These are phyloP conservation scores for Lapara coniferarum DNA, from an alignment of 2,888 invertebrate genomes.

Conservation along the genomic window DNA sequence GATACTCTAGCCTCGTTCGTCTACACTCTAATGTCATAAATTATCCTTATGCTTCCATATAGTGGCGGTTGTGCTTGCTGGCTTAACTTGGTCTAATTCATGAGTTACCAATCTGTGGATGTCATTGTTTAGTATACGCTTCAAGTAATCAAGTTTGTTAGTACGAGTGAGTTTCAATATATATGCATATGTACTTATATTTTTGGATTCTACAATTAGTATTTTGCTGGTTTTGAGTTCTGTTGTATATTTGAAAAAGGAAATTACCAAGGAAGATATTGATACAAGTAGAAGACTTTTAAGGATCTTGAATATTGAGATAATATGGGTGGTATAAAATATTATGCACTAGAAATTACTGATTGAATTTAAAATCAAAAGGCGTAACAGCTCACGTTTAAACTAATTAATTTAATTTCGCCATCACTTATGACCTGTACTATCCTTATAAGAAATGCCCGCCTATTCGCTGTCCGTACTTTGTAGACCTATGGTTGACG, in stretches of 20 bases:
- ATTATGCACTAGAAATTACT: neutral
- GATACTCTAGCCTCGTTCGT: conserved; percentile 54
- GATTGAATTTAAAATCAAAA: neutral
- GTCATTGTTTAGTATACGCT: too few relatives aligned
- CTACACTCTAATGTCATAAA: conserved; percentile 53
- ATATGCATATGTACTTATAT: too few relatives aligned
- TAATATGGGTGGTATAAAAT: neutral
- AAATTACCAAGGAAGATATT: too few relatives aligned
- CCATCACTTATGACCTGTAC: conserved; percentile 29
- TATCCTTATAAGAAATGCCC: conserved; percentile 45
- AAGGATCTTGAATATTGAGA: too few relatives aligned
- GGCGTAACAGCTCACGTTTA: neutral
- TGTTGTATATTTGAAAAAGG: too few relatives aligned
- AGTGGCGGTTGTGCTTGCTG: conserved; percentile 44
- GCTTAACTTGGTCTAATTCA: conserved; percentile 8
- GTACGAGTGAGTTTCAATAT: too few relatives aligned
- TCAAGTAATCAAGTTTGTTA: too few relatives aligned
- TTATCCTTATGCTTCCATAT: conserved; percentile 58
- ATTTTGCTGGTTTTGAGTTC: too few relatives aligned
- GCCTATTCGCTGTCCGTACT: conserved; percentile 68
- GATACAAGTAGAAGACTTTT: too few relatives aligned
- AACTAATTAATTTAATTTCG: conserved; percentile 22
- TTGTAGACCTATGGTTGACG: conserved; percentile 61
- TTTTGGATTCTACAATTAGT: too few relatives aligned
- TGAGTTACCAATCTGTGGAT: neutral